Percentiles rank a stretch among this genome's conserved stretches.
These are phyloP conservation scores for Callinectes sapidus DNA, from an alignment of 2,888 invertebrate genomes.

Conservation along the genomic window DNA sequence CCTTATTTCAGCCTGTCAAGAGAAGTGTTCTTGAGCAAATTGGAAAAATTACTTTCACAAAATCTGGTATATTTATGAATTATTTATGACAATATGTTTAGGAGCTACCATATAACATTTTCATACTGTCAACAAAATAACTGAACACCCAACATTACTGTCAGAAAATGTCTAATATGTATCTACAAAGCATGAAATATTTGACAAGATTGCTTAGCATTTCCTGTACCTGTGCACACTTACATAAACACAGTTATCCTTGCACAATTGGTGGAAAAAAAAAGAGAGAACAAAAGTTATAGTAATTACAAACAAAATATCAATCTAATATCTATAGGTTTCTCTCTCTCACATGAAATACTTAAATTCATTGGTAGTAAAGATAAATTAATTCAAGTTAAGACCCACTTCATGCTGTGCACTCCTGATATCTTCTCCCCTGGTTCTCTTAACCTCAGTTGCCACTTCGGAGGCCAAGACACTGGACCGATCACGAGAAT, in stretches of 20 bases:
- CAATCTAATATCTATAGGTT: background rate
- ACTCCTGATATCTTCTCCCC: conserved; percentile 58
- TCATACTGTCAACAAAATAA: background rate
- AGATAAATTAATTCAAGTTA: background rate
- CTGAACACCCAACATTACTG: background rate
- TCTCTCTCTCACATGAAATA: background rate
- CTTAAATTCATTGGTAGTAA: background rate
- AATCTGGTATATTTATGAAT: background rate
- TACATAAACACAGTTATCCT: background rate
- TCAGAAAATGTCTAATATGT: background rate
- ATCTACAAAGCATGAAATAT: background rate
- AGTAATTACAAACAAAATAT: background rate
- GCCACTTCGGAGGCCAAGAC: conserved; percentile 61
- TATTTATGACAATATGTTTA: background rate
- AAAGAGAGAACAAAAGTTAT: background rate
- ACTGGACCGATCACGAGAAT: conserved; percentile 58
- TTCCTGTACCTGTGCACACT: background rate
- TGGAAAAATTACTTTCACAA: background rate
- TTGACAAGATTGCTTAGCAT: background rate
- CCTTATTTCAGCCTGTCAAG: conserved; percentile 53
- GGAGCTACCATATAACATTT: background rate
- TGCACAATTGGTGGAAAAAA: background rate
- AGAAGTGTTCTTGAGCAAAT: background rate
- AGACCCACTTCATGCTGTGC: conserved; percentile 55
- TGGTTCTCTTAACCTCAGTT: conserved; percentile 56